These are phyloP conservation scores for Turritopsis dohrnii DNA, from an alignment of 30 jellyfish, hydroid and myxozoan species.

Conservation along the genomic window DNA sequence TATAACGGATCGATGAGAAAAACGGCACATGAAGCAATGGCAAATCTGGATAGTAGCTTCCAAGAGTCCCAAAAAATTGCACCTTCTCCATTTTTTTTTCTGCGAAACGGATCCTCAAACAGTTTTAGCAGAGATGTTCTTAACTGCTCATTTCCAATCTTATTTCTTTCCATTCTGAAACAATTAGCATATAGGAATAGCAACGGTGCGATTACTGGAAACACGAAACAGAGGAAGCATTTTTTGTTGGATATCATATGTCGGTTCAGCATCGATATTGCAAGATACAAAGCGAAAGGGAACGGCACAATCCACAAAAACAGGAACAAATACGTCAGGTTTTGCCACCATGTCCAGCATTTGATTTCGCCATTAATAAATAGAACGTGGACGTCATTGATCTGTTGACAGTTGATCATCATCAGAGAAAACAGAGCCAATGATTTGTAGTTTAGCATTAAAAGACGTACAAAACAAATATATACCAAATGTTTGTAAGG, in stretches of 20 bases:
- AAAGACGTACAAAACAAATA: neutral
- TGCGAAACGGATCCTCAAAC: neutral
- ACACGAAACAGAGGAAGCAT: neutral
- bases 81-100: neutral
- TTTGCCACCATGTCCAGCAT: constrained; percentile 51
- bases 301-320: constrained; percentile 40
- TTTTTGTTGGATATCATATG: neutral
- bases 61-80: neutral
- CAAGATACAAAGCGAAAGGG: neutral
- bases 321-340: constrained; percentile 8
- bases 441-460: neutral
- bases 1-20: neutral
- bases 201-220: neutral
- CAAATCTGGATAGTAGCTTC: neutral
- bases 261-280: neutral
- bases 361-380: constrained; percentile 28
- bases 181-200: neutral
- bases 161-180: neutral
- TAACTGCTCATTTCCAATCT: neutral
- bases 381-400: constrained; percentile 24
- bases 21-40: neutral
- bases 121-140: neutral
- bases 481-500: neutral
- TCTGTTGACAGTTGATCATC: constrained; percentile 23
- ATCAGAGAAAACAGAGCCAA: constrained; percentile 10